Conservation (phyloP, 2,797 vertebrate genomes). For the Hirundo rustica region DNA sequence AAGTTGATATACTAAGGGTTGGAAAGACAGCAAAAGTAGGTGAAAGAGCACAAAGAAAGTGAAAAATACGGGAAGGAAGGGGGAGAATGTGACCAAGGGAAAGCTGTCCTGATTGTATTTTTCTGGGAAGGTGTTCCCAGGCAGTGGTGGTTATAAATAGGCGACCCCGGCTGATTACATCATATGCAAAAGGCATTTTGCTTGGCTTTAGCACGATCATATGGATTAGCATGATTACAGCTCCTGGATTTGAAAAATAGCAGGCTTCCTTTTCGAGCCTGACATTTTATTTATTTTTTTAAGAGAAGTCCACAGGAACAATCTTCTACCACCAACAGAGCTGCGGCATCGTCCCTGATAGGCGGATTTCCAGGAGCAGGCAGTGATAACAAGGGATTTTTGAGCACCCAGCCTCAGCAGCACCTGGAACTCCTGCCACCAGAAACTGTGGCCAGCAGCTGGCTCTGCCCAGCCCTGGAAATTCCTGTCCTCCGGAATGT, state of each 20-base stretch:
- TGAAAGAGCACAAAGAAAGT: neutral
- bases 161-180: neutral
- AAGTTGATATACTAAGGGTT: neutral
- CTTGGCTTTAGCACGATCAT: constrained; percentile 24
- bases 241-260: constrained; percentile 56
- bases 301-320: constrained; percentile 26
- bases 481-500: neutral
- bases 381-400: neutral
- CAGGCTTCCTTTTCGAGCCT: constrained; percentile 50
- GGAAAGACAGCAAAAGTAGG: neutral
- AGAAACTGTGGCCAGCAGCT: neutral
- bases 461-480: neutral
- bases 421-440: neutral
- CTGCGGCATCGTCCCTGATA: neutral
- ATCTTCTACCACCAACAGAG: constrained; percentile 36
- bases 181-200: constrained; percentile 23
- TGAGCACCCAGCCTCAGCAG: neutral
- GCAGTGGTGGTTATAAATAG: neutral
- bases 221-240: constrained; percentile 52
- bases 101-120: neutral
- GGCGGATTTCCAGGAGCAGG: neutral
- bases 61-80: neutral
- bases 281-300: constrained; percentile 60
- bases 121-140: constrained; percentile 13
- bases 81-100: neutral